A percentile compares a stretch with the other conserved stretches of the same genome.
Conservation (phyloP, 2,113 vertebrate genomes). For the Istiophorus platypterus region DNA sequence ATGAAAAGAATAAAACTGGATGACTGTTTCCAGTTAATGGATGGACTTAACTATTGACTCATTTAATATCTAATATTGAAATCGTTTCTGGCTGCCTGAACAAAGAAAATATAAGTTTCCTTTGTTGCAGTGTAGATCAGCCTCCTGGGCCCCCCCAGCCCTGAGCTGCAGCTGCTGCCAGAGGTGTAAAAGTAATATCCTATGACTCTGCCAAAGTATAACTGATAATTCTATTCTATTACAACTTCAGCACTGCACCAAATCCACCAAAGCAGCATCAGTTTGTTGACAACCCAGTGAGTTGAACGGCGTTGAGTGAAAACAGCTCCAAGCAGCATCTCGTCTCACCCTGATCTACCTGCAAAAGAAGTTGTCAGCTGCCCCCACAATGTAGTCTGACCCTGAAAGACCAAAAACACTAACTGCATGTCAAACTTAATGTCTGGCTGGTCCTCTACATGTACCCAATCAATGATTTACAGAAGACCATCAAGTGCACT, state of each 20-base stretch:
- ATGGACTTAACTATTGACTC: neutral
- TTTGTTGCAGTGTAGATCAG: constrained; percentile 3
- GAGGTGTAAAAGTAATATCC: constrained; percentile 23
- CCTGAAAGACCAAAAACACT: constrained; percentile 18
- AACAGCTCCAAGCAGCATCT: neutral
- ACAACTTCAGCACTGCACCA: constrained; percentile 24
- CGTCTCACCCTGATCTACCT: neutral
- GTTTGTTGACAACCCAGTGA: constrained; percentile 25
- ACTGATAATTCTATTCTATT: neutral
- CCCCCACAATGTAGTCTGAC: constrained; percentile 17
- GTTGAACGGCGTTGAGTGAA: constrained; percentile 14
- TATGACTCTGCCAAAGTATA: constrained; percentile 16
- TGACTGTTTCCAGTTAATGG: neutral
- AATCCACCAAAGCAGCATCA: constrained; percentile 14
- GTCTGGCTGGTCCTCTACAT: constrained; percentile 47
- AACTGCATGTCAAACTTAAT: constrained; percentile 53
- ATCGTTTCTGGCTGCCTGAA: neutral
- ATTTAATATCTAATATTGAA: constrained; percentile 1
- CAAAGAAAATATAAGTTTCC: constrained; percentile 26
- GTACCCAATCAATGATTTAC: constrained; percentile 74
- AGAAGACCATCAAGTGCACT: constrained; percentile 44
- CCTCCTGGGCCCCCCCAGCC: constrained; percentile 3
- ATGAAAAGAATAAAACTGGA: neutral
- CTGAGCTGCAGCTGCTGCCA: constrained; percentile 36
- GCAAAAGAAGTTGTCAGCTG: constrained; percentile 18